Conservation (phyloP, 2,888 invertebrate genomes). For the Pterostichus madidus region DNA sequence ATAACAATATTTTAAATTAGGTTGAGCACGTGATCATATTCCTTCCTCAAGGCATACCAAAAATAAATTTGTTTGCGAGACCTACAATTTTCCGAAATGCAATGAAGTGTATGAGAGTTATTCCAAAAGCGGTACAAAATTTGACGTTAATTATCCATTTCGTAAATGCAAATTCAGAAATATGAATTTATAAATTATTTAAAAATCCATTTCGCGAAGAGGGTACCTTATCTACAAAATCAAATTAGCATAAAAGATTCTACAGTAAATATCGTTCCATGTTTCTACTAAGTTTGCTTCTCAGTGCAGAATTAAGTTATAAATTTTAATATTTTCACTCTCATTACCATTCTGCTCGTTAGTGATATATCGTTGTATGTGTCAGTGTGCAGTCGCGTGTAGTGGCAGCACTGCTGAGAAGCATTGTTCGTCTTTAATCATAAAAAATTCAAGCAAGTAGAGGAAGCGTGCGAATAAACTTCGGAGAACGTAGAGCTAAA, state of each 20-base stretch:
- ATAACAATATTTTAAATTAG: too few relatives aligned
- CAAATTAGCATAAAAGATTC: conserved; percentile 46
- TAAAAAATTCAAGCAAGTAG: conserved; percentile 57
- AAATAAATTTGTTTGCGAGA: too few relatives aligned
- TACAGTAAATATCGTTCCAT: conserved; percentile 9
- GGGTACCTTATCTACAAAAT: conserved; percentile 18
- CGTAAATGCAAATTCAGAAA: conserved; percentile 30
- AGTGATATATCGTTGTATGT: conserved; percentile 13
- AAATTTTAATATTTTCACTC: conserved; percentile 33
- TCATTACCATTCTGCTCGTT: conserved; percentile 46
- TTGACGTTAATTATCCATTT: conserved; percentile 12
- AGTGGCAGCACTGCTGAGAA: conserved; percentile 22
- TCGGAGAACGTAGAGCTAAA: conserved; percentile 44
- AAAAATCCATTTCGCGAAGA: conserved; percentile 38
- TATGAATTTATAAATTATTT: conserved; percentile 23
- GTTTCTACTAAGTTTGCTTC: conserved; percentile 5
- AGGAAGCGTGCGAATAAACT: conserved; percentile 52
- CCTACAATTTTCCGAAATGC: too few relatives aligned
- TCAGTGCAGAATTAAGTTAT: conserved; percentile 39
- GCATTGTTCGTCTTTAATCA: conserved; percentile 56
- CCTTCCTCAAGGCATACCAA: too few relatives aligned
- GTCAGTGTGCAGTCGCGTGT: conserved; percentile 36
- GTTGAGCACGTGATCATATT: too few relatives aligned
- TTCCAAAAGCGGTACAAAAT: conserved; percentile 3
- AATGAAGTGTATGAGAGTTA: neutral